phyloP scores from a whole-genome alignment of 2,888 invertebrate species.

The Chalcosyrphus nemorum region DNA sequence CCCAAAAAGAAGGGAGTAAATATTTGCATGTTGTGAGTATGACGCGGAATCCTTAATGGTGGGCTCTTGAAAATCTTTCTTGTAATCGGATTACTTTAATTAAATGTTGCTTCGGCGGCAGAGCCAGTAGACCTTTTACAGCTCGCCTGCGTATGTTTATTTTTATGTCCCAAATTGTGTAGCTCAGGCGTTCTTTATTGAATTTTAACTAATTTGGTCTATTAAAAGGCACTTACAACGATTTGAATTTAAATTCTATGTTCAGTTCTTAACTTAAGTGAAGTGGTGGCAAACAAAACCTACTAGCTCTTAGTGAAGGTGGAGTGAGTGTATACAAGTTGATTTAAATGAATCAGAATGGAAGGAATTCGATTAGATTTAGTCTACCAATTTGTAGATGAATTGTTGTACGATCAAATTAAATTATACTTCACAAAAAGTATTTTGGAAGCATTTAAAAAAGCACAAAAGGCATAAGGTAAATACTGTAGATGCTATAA shows the following conservation, averaged over 20 bases:
- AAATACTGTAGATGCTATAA: too few relatives aligned
- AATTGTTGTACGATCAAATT: too few relatives aligned
- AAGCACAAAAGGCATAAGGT: too few relatives aligned
- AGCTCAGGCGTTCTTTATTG: constrained; percentile 47
- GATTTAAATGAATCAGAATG: too few relatives aligned
- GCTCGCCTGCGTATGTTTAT: constrained; percentile 32
- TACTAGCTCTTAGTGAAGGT: too few relatives aligned
- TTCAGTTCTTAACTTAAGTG: background rate
- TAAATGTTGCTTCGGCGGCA: constrained; percentile 50
- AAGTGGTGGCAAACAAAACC: background rate
- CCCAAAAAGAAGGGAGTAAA: constrained; percentile 48
- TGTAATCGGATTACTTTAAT: constrained; percentile 74
- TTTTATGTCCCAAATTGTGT: constrained; percentile 13
- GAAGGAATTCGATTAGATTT: too few relatives aligned
- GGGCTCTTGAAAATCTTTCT: constrained; percentile 63
- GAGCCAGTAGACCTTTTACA: constrained; percentile 36
- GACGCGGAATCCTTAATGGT: constrained; percentile 70
- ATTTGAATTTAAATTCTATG: constrained; percentile 51
- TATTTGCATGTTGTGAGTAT: constrained; percentile 62
- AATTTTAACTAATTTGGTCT: constrained; percentile 65
- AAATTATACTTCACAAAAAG: too few relatives aligned
- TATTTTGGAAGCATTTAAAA: too few relatives aligned
- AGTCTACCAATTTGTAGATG: too few relatives aligned
- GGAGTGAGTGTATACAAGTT: too few relatives aligned
- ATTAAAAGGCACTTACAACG: constrained; percentile 64